Evolutionary conservation across 2,888 invertebrate species (phyloP).

Genomic region (Erebia epiphron): DNA sequence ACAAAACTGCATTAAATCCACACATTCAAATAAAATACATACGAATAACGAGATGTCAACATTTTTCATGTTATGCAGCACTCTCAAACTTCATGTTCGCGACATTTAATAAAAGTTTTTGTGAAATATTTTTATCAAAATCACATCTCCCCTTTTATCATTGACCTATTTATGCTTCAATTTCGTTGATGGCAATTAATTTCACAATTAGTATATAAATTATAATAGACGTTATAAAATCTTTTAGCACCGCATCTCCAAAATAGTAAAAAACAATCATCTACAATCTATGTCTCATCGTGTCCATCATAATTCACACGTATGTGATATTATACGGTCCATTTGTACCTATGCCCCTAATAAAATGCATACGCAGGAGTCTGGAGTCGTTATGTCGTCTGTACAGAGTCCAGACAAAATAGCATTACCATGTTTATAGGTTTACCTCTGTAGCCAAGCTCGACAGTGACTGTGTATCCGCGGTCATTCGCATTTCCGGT

Average conservation of each 20-base stretch:
- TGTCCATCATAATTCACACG: too few species aligned
- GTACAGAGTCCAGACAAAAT: constrained; percentile 25
- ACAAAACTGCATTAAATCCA: not conserved
- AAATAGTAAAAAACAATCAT: too few species aligned
- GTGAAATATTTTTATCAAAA: constrained; percentile 7
- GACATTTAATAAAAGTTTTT: not conserved
- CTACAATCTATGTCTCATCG: too few species aligned
- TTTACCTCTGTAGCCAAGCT: constrained; percentile 6
- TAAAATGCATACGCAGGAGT: not conserved
- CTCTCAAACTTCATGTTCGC: constrained; percentile 8
- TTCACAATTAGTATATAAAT: not conserved
- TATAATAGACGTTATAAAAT: not conserved
- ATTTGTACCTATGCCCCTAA: not conserved
- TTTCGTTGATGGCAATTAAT: not conserved
- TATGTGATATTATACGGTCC: not conserved
- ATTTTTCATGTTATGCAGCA: not conserved
- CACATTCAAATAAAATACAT: not conserved
- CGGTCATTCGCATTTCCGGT: constrained; percentile 46
- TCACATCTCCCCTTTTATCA: not conserved
- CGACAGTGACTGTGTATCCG: constrained; percentile 23
- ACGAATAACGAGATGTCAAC: not conserved
- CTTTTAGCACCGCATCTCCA: not conserved
- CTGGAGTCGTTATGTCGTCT: constrained; percentile 1
- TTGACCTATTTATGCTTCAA: constrained; percentile 1
- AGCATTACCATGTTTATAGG: constrained; percentile 22